phyloP scores from a whole-genome alignment of 2,888 invertebrate genomes.

The Ametastegia equiseti region DNA sequence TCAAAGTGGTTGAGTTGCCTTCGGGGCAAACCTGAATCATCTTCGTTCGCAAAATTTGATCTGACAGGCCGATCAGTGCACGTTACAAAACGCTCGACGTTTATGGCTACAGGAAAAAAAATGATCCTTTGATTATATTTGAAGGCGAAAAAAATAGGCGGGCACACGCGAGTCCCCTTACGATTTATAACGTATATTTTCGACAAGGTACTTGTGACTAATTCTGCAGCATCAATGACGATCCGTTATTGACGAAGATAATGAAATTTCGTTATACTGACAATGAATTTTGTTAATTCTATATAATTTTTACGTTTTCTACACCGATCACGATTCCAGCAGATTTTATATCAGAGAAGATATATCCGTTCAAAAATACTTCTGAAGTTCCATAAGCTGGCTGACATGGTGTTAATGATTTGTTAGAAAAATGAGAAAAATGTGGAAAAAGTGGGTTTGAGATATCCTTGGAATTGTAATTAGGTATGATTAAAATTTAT shows the following conservation, averaged over 20 bases:
- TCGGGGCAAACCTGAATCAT: constrained; percentile 21
- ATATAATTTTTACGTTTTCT: no score
- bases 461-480: neutral
- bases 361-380: no score
- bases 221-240: no score
- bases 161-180: no score
- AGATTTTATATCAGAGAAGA: no score
- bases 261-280: no score
- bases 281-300: no score
- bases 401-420: constrained; percentile 10
- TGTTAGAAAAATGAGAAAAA: neutral
- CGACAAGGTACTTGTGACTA: no score
- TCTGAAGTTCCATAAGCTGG: no score
- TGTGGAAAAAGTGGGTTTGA: neutral
- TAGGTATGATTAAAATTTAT: constrained; percentile 19
- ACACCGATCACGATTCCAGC: no score
- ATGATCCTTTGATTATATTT: neutral
- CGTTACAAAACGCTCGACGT: neutral
- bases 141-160: neutral
- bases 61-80: constrained; percentile 29
- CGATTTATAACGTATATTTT: no score
- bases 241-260: no score
- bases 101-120: neutral
- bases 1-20: neutral
- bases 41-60: constrained; percentile 43